phyloP scores from a whole-genome alignment of 1,140 invertebrate genomes.

The Cotesia chilonis region DNA sequence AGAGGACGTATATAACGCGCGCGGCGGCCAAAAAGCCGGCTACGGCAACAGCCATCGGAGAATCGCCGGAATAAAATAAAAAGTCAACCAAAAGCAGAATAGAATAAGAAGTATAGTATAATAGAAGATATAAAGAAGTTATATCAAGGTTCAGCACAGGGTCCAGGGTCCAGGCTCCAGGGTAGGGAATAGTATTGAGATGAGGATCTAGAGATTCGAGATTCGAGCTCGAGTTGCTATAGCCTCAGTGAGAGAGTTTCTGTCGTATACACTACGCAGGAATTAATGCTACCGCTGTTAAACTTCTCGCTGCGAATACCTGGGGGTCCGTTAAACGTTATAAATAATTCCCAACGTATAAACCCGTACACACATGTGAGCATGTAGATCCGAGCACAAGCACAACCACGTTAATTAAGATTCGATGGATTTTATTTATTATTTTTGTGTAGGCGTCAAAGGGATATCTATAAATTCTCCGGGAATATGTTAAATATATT shows the following conservation, averaged over 20 bases:
- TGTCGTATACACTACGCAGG: constrained; percentile 3
- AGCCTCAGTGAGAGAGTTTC: too few species aligned
- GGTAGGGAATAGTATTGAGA: neutral
- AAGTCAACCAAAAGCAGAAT: neutral
- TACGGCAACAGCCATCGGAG: constrained; percentile 4
- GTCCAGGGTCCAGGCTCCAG: too few species aligned
- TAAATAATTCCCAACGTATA: constrained; percentile 13
- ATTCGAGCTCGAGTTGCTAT: too few species aligned
- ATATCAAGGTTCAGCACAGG: too few species aligned
- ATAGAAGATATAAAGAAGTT: too few species aligned
- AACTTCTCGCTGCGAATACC: constrained; percentile 30
- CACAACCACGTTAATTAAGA: constrained; percentile 15
- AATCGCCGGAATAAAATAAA: neutral
- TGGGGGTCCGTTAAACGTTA: constrained; percentile 25
- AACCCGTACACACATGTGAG: neutral
- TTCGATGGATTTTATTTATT: constrained; percentile 29
- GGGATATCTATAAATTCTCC: constrained; percentile 19
- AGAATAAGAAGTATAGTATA: constrained; percentile 7
- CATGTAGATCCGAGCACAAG: too few species aligned
- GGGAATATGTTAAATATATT: neutral
- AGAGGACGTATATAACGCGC: constrained; percentile 50
- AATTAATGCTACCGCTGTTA: constrained; percentile 31
- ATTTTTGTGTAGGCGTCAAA: constrained; percentile 27
- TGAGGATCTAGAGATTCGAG: constrained; percentile 2
- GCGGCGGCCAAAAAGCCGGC: constrained; percentile 24